Conservation (phyloP, 1,140 invertebrate genomes). For the Mesaphorura yosii region DNA sequence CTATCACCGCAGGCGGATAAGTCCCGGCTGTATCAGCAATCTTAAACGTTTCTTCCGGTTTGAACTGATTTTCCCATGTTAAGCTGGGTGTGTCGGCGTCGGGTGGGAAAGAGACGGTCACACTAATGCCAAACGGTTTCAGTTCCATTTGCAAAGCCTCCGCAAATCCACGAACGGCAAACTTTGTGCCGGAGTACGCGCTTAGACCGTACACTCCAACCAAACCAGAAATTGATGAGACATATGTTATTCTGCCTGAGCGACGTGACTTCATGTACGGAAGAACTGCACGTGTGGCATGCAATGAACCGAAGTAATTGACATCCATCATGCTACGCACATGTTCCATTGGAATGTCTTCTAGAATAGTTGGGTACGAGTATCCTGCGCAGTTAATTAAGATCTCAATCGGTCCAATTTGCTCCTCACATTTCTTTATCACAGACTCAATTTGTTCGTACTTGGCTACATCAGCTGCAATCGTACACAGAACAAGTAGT, state of each 20-base stretch:
- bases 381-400: constrained; percentile 83
- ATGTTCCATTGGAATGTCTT: constrained; percentile 58
- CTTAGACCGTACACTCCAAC: constrained; percentile 84
- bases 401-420: constrained; percentile 67
- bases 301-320: constrained; percentile 45
- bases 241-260: constrained; percentile 66
- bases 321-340: constrained; percentile 46
- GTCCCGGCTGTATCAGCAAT: constrained; percentile 72
- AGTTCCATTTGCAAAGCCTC: constrained; percentile 89
- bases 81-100: constrained; percentile 97
- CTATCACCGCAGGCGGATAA: constrained; percentile 56
- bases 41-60: constrained; percentile 77
- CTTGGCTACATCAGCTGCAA: constrained; percentile 55
- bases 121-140: constrained; percentile 62
- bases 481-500: background rate
- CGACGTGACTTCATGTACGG: constrained; percentile 39
- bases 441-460: constrained; percentile 50
- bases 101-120: constrained; percentile 82
- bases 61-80: constrained; percentile 65
- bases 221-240: constrained; percentile 80
- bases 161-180: constrained; percentile 84
- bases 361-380: constrained; percentile 59
- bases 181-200: constrained; percentile 86
- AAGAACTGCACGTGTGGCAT: constrained; percentile 44
- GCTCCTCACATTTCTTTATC: constrained; percentile 48